phyloP scores from a whole-genome alignment of 2,797 vertebrate species.

The Hozukius guyotensis region DNA sequence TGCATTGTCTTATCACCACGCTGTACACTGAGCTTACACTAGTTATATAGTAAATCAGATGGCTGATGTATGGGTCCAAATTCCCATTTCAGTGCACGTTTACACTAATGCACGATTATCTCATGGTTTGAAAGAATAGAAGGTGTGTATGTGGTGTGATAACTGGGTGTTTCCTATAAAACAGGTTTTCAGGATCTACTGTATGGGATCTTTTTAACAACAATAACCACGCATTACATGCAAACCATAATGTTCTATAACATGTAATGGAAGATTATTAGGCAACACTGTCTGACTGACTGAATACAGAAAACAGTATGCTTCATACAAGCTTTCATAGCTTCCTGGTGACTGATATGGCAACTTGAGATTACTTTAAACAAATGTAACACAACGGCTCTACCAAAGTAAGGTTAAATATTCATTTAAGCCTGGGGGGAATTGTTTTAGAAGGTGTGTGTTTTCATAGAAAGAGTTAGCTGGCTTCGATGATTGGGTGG shows the following conservation, averaged over 20 bases:
- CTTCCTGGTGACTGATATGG: neutral
- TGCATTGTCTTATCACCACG: constrained; percentile 9
- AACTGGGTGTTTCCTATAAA: constrained; percentile 57
- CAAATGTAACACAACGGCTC: neutral
- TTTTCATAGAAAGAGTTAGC: neutral
- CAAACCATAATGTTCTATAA: constrained; percentile 7
- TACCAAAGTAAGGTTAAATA: neutral
- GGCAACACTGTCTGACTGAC: neutral
- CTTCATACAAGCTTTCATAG: neutral
- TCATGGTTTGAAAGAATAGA: constrained; percentile 2
- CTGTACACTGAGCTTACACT: neutral
- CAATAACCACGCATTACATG: neutral
- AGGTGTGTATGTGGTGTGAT: constrained; percentile 39
- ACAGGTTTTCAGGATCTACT: constrained; percentile 40
- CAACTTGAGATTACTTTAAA: neutral
- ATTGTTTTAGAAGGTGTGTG: neutral
- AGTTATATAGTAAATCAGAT: neutral
- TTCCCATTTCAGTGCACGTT: neutral
- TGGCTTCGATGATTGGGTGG: neutral
- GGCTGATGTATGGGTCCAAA: neutral
- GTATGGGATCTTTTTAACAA: constrained; percentile 12
- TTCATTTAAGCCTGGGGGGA: neutral
- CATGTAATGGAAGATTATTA: neutral
- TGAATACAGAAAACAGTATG: neutral
- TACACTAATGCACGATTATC: neutral